Percentiles rank a stretch among this genome's conserved stretches.
Evolutionary conservation across 2,797 vertebrate genomes (phyloP).

Genomic region (Cryptoblepharus egeriae): DNA sequence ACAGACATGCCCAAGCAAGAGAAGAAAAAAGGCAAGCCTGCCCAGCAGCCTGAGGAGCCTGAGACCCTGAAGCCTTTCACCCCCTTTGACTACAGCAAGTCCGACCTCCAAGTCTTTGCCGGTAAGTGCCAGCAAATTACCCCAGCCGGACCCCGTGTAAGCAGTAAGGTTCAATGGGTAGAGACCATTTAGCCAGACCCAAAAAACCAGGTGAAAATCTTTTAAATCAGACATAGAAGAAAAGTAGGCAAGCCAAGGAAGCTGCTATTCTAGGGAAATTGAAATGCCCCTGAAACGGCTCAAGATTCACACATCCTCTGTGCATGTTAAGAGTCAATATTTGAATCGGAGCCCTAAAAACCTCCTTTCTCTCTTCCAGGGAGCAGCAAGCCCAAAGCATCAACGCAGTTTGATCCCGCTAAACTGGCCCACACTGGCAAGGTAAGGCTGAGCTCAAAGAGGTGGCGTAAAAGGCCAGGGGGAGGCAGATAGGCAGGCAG

Average conservation of each 20-base stretch:
- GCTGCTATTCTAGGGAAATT: no score
- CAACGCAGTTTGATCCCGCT: slow-evolving; percentile 89
- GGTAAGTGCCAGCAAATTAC: slow-evolving; percentile 75
- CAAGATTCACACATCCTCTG: no score
- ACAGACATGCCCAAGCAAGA: slow-evolving; percentile 79
- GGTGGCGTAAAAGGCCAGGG: no score
- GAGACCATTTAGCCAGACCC: not conserved
- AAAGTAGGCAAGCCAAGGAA: no score
- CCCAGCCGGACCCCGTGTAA: no score
- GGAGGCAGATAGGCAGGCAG: not conserved
- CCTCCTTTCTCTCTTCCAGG: slow-evolving; percentile 59
- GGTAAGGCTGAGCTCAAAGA: slow-evolving; percentile 58
- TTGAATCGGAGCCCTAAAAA: no score
- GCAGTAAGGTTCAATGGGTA: not conserved
- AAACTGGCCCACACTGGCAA: slow-evolving; percentile 73
- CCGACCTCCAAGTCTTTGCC: slow-evolving; percentile 89
- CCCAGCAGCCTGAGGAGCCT: slow-evolving; percentile 67
- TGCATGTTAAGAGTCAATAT: no score
- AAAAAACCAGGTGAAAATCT: no score
- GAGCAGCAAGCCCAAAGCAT: slow-evolving; percentile 81
- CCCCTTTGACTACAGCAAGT: slow-evolving; percentile 93
- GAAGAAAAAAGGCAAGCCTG: slow-evolving; percentile 81
- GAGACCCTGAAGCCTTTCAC: slow-evolving; percentile 77
- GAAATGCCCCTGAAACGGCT: no score
- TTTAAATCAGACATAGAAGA: no score